Evolutionary conservation across 1,140 invertebrate species (phyloP), one percentile per base, ranked within the genome.

Genomic region (Notospermus geniculatus): DNA sequence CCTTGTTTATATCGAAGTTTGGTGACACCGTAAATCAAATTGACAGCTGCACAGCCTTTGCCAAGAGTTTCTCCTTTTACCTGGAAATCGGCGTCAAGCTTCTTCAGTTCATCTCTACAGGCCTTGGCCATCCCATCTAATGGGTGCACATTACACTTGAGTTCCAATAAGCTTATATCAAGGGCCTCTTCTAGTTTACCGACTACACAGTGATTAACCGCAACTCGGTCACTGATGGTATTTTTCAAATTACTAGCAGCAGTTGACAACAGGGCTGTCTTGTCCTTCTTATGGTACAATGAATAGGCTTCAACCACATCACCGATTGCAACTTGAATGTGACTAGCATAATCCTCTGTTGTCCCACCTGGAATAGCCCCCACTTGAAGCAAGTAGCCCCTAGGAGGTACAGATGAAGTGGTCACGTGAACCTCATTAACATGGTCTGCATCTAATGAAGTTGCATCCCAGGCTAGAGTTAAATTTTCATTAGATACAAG

Each of bases 401-500:
- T 4, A 4, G 46, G 46, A 7, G 46, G 46, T 9, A 50, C 46
- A 50, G 5, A 23, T 23, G 19, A n/a, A 23, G 46, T 50, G n/a
- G 4, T 7, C 9, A 50, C 25, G n/a, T 50, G 46, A 7, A 50
- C 46, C n/a, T 50, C 46, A 27, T 50, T 50, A 4, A 50, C 46
- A 50, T 50, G n/a, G 9, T 5, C 5, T 7, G 19, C 46, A 19
- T 19, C n/a, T 27, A 50, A n/a, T 5, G 46, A 50, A 9, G 46
- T 50, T 50, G 46, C 46, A 50, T 50, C 46, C 46, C 46, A 50
- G 4, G 46, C n/a, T 9, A 50, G 9, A 27, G 46, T 50, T 9
- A 50, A n/a, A n/a, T 50, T 50, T 4, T 50, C 46, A 5, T 50
- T n/a, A 4, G 4, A 4, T 50, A 50, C 46, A 7, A 50, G 25